These are phyloP conservation scores for Mesoligia furuncula DNA, from an alignment of 2,888 invertebrate species.

Conservation along the genomic window DNA sequence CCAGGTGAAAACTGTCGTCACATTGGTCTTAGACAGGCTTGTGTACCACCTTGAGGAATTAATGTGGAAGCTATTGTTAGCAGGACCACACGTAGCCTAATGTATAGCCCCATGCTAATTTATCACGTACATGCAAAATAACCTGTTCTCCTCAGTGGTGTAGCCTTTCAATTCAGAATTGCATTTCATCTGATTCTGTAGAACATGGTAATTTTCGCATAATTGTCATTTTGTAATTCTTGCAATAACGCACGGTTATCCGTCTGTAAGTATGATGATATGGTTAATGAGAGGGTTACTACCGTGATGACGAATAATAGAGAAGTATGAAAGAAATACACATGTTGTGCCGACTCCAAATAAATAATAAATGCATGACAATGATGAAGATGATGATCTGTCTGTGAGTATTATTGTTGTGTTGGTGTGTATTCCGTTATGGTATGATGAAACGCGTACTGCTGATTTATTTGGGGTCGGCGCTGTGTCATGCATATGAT, in stretches of 20 bases:
- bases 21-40: background rate
- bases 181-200: slow-evolving; percentile 24
- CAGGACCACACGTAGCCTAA: slow-evolving; percentile 46
- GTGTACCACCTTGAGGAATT: slow-evolving; percentile 11
- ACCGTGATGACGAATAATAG: background rate
- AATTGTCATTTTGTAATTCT: too few relatives aligned
- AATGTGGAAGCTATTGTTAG: slow-evolving; percentile 31
- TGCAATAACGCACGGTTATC: background rate
- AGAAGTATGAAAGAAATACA: background rate
- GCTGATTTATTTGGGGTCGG: too few relatives aligned
- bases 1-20: background rate
- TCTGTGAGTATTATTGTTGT: background rate
- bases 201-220: background rate
- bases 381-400: background rate
- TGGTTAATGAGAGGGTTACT: background rate
- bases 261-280: too few relatives aligned
- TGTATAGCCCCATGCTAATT: slow-evolving; percentile 47
- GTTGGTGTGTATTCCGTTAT: slow-evolving; percentile 7
- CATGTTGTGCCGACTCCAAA: too few relatives aligned
- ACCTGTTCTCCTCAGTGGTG: slow-evolving; percentile 15
- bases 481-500: background rate
- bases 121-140: slow-evolving; percentile 52
- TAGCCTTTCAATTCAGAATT: slow-evolving; percentile 15
- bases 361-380: background rate
- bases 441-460: too few relatives aligned